These are phyloP conservation scores for Rhadinocentrus ornatus DNA, from an alignment of 2,797 vertebrate species.

Conservation along the genomic window DNA sequence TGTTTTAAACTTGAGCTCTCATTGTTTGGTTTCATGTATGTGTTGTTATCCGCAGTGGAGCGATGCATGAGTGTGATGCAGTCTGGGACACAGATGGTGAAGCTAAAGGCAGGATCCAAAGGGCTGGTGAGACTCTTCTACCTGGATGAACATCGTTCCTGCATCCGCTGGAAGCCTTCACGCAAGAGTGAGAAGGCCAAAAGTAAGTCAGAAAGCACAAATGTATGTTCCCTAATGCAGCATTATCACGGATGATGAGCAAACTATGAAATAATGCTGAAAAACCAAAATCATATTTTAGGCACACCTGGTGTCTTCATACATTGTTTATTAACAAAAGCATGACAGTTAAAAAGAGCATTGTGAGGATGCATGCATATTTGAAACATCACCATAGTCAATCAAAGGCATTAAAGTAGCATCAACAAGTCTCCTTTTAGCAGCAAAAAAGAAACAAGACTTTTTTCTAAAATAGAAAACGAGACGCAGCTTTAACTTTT, in stretches of 20 bases:
- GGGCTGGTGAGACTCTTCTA: constrained; percentile 97
- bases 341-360: too few species aligned
- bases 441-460: too few species aligned
- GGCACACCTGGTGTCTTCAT: too few species aligned
- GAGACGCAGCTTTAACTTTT: too few species aligned
- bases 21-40: constrained; percentile 31
- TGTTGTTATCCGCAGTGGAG: constrained; percentile 88
- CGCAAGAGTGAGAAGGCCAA: constrained; percentile 98
- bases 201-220: constrained; percentile 85
- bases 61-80: constrained; percentile 99
- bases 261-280: too few species aligned
- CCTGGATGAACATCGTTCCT: constrained; percentile 97
- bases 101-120: constrained; percentile 95
- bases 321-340: too few species aligned
- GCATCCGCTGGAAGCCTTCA: constrained; percentile 97
- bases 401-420: too few species aligned
- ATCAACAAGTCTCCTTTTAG: too few species aligned
- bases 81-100: constrained; percentile 99
- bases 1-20: constrained; percentile 35
- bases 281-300: too few species aligned
- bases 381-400: too few species aligned
- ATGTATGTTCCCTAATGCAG: neutral
- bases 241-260: neutral
- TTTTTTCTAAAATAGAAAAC: too few species aligned
- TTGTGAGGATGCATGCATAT: too few species aligned